Evolutionary conservation across 2,888 invertebrate genomes (phyloP).

Genomic region (Dynastes grantii): DNA sequence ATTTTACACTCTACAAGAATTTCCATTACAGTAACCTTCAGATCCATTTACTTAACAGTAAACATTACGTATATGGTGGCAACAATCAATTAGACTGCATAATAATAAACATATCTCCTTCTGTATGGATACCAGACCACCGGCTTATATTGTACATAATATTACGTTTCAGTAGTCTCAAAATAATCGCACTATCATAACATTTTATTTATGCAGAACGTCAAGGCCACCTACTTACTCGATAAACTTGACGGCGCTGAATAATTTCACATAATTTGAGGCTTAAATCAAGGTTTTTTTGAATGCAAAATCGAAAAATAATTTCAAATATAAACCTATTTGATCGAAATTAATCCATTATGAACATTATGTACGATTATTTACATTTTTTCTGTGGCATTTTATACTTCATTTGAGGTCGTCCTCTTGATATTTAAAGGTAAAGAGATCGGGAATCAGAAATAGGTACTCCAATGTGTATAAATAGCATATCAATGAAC

Average conservation of each 20-base stretch:
- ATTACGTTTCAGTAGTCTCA: neutral
- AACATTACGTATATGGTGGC: neutral
- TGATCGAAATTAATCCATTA: neutral
- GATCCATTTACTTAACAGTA: too few species aligned
- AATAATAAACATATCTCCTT: neutral
- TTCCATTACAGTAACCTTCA: too few species aligned
- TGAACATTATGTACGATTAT: too few species aligned
- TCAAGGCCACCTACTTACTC: conserved; percentile 29
- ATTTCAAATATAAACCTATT: neutral
- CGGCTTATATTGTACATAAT: neutral
- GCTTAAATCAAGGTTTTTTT: conserved; percentile 8
- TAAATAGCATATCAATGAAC: conserved; percentile 23
- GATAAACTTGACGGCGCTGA: neutral
- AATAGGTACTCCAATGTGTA: conserved; percentile 4
- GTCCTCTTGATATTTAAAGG: conserved; percentile 18
- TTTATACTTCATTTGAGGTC: neutral
- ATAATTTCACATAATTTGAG: neutral
- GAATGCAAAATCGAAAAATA: neutral
- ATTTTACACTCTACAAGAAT: too few species aligned
- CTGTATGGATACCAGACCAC: neutral
- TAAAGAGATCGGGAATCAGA: neutral
- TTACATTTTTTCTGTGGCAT: neutral
- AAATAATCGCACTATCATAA: neutral
- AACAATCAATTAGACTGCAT: neutral
- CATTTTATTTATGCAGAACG: conserved; percentile 7